Evolutionary conservation across 2,888 invertebrate species (phyloP).

Genomic region (Rhorus exstirpatorius): DNA sequence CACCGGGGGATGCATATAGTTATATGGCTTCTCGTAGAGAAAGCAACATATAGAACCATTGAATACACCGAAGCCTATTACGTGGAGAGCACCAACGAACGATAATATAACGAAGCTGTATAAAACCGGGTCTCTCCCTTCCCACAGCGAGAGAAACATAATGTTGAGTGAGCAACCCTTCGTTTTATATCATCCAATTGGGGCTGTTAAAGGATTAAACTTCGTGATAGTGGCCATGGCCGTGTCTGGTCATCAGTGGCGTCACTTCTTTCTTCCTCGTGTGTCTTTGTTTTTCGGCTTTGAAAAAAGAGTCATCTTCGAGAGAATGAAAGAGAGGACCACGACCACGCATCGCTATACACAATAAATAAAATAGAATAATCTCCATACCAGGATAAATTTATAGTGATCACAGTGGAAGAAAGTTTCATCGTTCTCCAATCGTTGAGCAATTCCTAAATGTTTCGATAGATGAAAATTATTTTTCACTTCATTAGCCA

Average conservation of each 20-base stretch:
- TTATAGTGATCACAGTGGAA: background rate
- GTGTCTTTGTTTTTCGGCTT: background rate
- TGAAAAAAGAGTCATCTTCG: background rate
- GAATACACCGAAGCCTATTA: conserved; percentile 4
- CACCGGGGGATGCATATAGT: background rate
- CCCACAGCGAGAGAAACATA: conserved; percentile 69
- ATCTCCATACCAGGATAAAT: background rate
- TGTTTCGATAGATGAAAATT: background rate
- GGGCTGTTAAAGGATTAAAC: conserved; percentile 82
- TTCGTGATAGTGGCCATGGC: conserved; percentile 46
- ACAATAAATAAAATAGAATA: background rate
- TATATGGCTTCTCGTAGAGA: background rate
- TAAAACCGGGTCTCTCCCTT: conserved; percentile 16
- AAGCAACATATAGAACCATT: conserved; percentile 13
- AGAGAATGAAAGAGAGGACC: background rate
- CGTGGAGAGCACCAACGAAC: background rate
- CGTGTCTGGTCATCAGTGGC: conserved; percentile 20
- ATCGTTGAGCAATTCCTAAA: background rate
- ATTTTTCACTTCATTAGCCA: too few relatives aligned
- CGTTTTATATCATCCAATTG: conserved; percentile 82
- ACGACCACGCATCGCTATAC: background rate
- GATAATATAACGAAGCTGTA: conserved; percentile 41
- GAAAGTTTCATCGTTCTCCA: background rate
- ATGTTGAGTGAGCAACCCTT: conserved; percentile 72
- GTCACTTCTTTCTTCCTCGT: conserved; percentile 6